Evolutionary conservation across 2,797 vertebrate genomes (phyloP), one percentile per base, ranked within the genome.

Genomic region (Myiotriccus ornatus): DNA sequence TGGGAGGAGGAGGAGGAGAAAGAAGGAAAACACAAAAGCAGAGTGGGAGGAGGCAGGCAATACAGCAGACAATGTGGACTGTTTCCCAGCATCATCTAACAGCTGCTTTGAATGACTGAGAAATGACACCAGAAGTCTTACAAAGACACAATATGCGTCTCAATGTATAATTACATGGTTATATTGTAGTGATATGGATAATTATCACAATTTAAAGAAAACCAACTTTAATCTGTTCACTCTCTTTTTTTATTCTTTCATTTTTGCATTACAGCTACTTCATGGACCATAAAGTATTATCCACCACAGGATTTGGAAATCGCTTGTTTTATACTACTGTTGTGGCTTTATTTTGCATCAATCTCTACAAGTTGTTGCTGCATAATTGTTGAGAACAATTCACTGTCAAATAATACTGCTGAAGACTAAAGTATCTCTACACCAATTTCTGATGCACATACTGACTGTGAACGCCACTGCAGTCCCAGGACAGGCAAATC

Each of bases 31-130:
- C 37, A 92, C 43, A 64, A 50, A 43, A 81, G 67, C 75, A 64
- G 91, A 92, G 73, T 37, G 7, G 56, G 77, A 84, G 73, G 76
- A 78, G 34, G 73, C 35, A 91, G 80, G 24, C 91, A 94, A 56
- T 46, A 59, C 55, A 93, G 34, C 70, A 92, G 84, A 86, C 77
- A 43, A 39, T 17, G 63, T 35, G 60, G 67, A 52, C n/a, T 84
- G 35, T 41, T 68, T 84, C 85, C 80, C 70, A 73, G 39, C 70
- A 70, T 74, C 86, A 74, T 78, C 65, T 82, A 88, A 82, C 5
- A 23, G 18, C 43, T 91, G 55, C 82, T 86, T 95, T 86, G 87
- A 91, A 84, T 60, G 80, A 34, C 41, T 93, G 74, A 62, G 67
- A 89, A 95, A 81, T 49, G 56, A 82, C 87, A 95, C 47, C 28